Conservation (phyloP, 1,140 invertebrate species). For the Sycophila sp. region DNA sequence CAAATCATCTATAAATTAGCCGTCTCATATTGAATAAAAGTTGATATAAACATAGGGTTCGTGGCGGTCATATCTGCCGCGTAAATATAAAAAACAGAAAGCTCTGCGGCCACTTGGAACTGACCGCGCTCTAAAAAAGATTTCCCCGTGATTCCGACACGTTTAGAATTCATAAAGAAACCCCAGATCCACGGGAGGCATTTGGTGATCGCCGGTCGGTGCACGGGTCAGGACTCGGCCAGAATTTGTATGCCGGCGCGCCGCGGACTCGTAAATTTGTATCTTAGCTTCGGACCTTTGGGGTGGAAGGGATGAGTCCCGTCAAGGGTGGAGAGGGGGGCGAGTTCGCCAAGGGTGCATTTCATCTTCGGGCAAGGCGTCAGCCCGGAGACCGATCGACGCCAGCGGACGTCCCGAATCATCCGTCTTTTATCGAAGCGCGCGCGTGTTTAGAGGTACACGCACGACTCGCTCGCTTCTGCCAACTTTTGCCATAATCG, state of each 20-base stretch:
- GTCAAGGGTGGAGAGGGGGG: neutral
- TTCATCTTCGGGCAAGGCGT: constrained; percentile 62
- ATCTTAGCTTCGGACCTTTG: too few relatives aligned
- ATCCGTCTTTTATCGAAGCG: constrained; percentile 64
- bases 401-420: constrained; percentile 52
- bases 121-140: neutral
- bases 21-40: too few relatives aligned
- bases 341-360: constrained; percentile 61
- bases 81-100: constrained; percentile 5
- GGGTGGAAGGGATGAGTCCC: too few relatives aligned
- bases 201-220: constrained; percentile 6
- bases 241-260: constrained; percentile 59
- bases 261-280: constrained; percentile 59
- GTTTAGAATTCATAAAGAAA: constrained; percentile 20
- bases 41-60: too few relatives aligned
- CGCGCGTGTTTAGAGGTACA: constrained; percentile 26
- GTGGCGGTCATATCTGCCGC: too few relatives aligned
- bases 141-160: neutral
- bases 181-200: neutral
- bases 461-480: too few relatives aligned
- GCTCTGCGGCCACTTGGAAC: too few relatives aligned
- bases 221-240: neutral
- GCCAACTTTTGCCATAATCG: constrained; percentile 44
- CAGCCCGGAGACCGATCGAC: constrained; percentile 64
- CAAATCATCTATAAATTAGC: too few relatives aligned